These are phyloP conservation scores for Netelia inedita DNA, from an alignment of 2,888 invertebrate species.

Conservation along the genomic window DNA sequence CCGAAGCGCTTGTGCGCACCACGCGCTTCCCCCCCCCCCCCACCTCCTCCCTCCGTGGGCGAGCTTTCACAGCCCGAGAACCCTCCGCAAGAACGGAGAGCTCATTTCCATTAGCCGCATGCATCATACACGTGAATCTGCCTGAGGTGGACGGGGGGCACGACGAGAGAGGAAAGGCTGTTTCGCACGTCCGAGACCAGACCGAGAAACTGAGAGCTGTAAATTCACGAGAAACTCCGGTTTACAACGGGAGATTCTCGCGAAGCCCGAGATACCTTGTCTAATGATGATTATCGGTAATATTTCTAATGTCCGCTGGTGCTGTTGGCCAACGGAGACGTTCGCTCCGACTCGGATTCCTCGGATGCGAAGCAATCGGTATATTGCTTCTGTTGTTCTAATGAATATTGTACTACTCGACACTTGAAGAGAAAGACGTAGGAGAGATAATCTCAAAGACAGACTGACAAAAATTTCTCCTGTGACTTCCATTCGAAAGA, in stretches of 20 bases:
- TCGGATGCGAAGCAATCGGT: background rate
- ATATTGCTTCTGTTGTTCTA: background rate
- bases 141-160: background rate
- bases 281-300: constrained; percentile 12
- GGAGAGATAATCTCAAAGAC: too few species aligned
- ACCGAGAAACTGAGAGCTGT: constrained; percentile 38
- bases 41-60: too few species aligned
- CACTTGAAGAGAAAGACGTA: too few species aligned
- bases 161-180: background rate
- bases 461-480: too few species aligned
- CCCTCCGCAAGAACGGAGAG: constrained; percentile 54
- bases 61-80: constrained; percentile 1
- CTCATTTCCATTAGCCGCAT: constrained; percentile 71
- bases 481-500: too few species aligned
- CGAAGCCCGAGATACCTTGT: background rate
- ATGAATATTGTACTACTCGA: background rate
- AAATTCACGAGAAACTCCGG: constrained; percentile 29
- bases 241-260: background rate
- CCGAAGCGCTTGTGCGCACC: constrained; percentile 9
- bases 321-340: too few species aligned
- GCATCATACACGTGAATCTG: constrained; percentile 60
- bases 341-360: too few species aligned
- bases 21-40: background rate
- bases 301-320: background rate
- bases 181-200: constrained; percentile 27